phyloP scores from a whole-genome alignment of 2,797 vertebrate genomes.

The Leptoclinus maculatus region DNA sequence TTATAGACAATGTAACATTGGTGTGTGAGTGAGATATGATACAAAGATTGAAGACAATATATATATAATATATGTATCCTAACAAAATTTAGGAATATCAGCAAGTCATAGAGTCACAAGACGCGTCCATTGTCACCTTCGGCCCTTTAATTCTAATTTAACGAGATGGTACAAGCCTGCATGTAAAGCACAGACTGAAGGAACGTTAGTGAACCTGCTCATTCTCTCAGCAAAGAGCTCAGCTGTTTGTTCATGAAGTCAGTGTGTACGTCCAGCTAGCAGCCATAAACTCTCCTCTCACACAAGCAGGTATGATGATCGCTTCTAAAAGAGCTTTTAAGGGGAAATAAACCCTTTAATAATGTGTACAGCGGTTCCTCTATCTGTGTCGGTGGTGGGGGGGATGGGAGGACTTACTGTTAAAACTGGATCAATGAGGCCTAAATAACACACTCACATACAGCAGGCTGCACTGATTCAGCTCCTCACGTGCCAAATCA shows the following conservation, averaged over 20 bases:
- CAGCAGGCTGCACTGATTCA: not conserved
- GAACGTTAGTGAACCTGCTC: not conserved
- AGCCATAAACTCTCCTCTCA: not conserved
- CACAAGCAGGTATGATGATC: not conserved
- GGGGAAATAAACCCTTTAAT: not conserved
- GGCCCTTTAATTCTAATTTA: not conserved
- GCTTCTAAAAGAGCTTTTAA: not conserved
- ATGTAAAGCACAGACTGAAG: not conserved
- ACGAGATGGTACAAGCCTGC: not conserved
- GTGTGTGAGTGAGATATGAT: too few relatives aligned
- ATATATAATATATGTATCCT: too few relatives aligned
- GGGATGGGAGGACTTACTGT: not conserved
- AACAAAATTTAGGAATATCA: too few relatives aligned
- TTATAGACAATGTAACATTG: too few relatives aligned
- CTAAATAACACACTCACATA: not conserved
- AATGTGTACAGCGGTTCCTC: not conserved
- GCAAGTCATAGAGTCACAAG: too few relatives aligned
- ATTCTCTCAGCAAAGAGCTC: not conserved
- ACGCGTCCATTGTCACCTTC: too few relatives aligned
- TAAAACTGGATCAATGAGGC: constrained; percentile 11
- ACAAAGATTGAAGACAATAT: too few relatives aligned
- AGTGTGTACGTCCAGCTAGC: not conserved
- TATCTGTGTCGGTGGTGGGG: not conserved
- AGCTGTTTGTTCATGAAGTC: not conserved
- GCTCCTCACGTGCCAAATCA: not conserved